Evolutionary conservation across 2,888 invertebrate genomes (phyloP).

Genomic region (Tipula lateralis): DNA sequence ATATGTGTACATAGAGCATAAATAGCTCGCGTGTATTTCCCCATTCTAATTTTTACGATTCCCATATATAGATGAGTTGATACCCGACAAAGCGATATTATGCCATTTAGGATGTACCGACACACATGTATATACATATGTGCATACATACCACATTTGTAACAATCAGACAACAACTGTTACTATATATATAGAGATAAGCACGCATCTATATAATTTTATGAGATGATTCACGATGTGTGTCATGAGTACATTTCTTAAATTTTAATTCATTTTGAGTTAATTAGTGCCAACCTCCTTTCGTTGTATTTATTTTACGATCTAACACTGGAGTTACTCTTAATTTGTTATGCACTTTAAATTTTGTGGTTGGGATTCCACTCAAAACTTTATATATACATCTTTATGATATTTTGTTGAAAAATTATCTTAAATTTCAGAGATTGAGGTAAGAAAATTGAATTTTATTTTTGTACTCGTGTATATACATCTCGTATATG

Average conservation of each 20-base stretch:
- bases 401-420: neutral
- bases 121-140: neutral
- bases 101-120: neutral
- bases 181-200: neutral
- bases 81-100: neutral
- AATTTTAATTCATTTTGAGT: neutral
- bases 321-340: neutral
- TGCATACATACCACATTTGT: neutral
- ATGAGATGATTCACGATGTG: neutral
- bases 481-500: neutral
- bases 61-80: no score
- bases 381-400: neutral
- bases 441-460: conserved; percentile 19
- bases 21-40: neutral
- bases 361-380: neutral
- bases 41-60: no score
- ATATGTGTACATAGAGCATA: neutral
- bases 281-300: neutral
- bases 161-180: neutral
- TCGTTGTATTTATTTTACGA: neutral
- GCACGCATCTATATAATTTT: neutral
- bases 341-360: neutral
- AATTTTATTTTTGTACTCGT: neutral
- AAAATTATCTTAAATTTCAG: neutral
- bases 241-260: neutral